Evolutionary conservation across 2,113 vertebrate species (phyloP), one percentile per base, ranked within the genome.

Genomic region (Coptodon rendalli): DNA sequence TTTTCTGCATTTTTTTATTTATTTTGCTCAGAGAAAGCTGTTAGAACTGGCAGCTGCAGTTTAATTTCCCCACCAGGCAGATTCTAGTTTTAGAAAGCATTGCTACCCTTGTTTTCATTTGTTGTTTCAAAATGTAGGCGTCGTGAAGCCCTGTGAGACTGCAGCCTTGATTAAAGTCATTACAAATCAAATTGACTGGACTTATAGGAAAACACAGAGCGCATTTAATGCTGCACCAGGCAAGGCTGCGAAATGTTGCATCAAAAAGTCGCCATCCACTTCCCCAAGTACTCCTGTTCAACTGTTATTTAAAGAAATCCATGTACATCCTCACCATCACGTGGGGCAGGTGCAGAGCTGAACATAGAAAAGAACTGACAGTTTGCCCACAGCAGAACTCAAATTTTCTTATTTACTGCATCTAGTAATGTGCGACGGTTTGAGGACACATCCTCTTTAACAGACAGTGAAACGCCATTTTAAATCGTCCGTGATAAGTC

Each of bases 11-110:
- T 50, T 31, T 68, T 78, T 85, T 73, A 73, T 89, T 82, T 87
- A 83, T 87, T 90, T 85, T 80, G 82, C 29, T 68, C 45, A 27
- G 73, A 11, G 63, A 63, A 17, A 45, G 86, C 85, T 16, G 52
- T 61, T 76, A 27, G 8, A 73, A 85, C 66, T 43, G 66, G 66
- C 27, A 85, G 81, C 66, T 85, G 78, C 73, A 36, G 40, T 87
- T 78, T 86, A 40, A 92, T 90, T 86, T 85, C 82, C 83, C 87
- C 89, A 68, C 9, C 53, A 80, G 82, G 87, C 81, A 48, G 66
- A 68, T 80, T 85, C 57, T 45, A 14, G 11, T 57, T 22, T 59
- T 6, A n/a, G 63, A 84, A 89, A 83, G 27, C 16, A 50, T n/a
- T 3, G 16, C 53, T 12, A 3, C 80, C 57, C 16, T 4, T 59